Conservation (phyloP, 2,888 invertebrate genomes). For the Caenorhabditis sp. region DNA sequence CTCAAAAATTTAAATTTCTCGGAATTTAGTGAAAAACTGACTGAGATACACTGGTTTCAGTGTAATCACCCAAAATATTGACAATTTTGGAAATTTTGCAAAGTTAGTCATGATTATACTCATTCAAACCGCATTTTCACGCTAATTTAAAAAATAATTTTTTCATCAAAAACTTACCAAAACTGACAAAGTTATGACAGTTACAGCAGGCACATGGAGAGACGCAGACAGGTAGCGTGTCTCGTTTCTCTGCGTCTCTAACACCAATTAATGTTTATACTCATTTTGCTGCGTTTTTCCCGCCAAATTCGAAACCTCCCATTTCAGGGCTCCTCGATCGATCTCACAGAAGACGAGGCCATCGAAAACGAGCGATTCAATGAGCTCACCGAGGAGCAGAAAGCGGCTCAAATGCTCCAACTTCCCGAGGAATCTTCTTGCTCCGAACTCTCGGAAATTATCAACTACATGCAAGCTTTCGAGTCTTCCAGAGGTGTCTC, state of each 20-base stretch:
- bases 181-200: too few species aligned
- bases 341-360: constrained; percentile 59
- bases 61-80: too few species aligned
- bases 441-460: constrained; percentile 74
- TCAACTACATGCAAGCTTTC: constrained; percentile 79
- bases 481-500: constrained; percentile 42
- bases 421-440: constrained; percentile 67
- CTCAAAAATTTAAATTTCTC: too few species aligned
- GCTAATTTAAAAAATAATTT: too few species aligned
- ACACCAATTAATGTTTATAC: not conserved
- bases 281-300: not conserved
- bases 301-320: not conserved
- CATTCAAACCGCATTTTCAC: too few species aligned
- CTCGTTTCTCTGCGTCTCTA: not conserved
- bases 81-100: too few species aligned
- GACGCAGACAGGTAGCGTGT: too few species aligned
- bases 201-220: too few species aligned
- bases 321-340: constrained; percentile 37
- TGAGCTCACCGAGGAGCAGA: constrained; percentile 65
- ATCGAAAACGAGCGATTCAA: constrained; percentile 56
- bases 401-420: constrained; percentile 59
- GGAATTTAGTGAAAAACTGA: too few species aligned
- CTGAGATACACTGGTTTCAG: too few species aligned
- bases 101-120: too few species aligned
- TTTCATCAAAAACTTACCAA: too few species aligned